Conservation (phyloP, 2,888 invertebrate species). For the Adela reaumurella region DNA sequence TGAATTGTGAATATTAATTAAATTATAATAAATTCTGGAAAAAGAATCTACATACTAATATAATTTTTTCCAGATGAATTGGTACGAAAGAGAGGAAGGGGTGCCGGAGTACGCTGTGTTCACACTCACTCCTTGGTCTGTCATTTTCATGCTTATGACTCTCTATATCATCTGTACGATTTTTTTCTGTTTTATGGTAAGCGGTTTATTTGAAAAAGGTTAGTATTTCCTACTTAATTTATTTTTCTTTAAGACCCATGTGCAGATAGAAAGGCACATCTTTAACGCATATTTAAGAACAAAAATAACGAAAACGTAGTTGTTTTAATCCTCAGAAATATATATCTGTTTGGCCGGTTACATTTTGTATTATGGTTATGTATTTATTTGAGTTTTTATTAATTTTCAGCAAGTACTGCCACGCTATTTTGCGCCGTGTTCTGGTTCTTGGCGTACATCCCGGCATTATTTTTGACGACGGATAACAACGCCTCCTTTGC, state of each 20-base stretch:
- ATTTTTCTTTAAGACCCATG: too few species aligned
- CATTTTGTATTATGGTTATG: too few species aligned
- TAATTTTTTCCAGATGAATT: slow-evolving; percentile 38
- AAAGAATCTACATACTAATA: too few species aligned
- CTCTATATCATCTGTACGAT: slow-evolving; percentile 69
- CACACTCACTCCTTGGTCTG: slow-evolving; percentile 61
- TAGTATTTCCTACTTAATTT: too few species aligned
- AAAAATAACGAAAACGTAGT: too few species aligned
- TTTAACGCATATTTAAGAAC: too few species aligned
- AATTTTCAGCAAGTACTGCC: slow-evolving; percentile 71
- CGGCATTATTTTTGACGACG: slow-evolving; percentile 64
- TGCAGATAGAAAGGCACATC: too few species aligned
- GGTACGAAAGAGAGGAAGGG: slow-evolving; percentile 45
- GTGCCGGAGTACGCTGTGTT: slow-evolving; percentile 60
- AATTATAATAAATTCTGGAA: too few species aligned
- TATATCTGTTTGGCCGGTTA: too few species aligned
- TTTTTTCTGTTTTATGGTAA: slow-evolving; percentile 75
- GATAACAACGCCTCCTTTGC: slow-evolving; percentile 33
- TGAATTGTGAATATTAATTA: too few species aligned
- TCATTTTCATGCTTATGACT: slow-evolving; percentile 67
- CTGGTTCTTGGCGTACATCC: slow-evolving; percentile 73
- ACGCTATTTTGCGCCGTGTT: slow-evolving; percentile 71
- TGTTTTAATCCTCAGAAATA: too few species aligned
- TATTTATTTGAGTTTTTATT: too few species aligned
- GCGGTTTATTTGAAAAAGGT: slow-evolving; percentile 76